A percentile compares a stretch with the other conserved stretches of the same genome.
Conservation (phyloP, 1,140 invertebrate species). For the Scaptomyza hsui region DNA sequence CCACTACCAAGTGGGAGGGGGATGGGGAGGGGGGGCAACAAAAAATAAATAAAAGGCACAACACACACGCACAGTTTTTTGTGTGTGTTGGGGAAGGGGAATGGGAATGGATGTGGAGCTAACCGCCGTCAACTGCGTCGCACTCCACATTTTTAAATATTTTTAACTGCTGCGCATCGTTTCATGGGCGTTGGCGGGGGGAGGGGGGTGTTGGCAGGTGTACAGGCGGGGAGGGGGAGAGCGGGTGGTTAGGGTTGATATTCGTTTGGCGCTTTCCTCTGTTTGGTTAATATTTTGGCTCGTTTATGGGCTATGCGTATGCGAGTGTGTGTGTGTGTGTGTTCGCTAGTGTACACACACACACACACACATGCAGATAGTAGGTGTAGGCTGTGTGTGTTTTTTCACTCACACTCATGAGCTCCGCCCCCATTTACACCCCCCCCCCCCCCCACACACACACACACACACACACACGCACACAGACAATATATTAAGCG, state of each 20-base stretch:
- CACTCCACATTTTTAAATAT: slow-evolving; percentile 76
- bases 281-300: slow-evolving; percentile 78
- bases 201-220: neutral
- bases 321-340: slow-evolving; percentile 18
- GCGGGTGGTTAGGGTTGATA: slow-evolving; percentile 50
- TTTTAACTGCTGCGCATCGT: slow-evolving; percentile 73
- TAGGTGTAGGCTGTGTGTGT: slow-evolving; percentile 53
- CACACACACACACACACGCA: neutral
- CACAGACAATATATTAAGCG: slow-evolving; percentile 70
- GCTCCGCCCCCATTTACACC: neutral
- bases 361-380: slow-evolving; percentile 19
- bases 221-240: neutral
- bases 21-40: too few relatives aligned
- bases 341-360: slow-evolving; percentile 48
- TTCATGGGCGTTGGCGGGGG: slow-evolving; percentile 20
- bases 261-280: slow-evolving; percentile 63
- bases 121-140: slow-evolving; percentile 32
- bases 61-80: slow-evolving; percentile 47
- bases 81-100: neutral
- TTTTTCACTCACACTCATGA: slow-evolving; percentile 3
- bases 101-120: slow-evolving; percentile 5
- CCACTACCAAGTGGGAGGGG: neutral
- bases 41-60: slow-evolving; percentile 28
- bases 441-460: neutral
- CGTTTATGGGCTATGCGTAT: slow-evolving; percentile 45